Conservation (phyloP, 2,888 invertebrate species). For the Drosophila austrosaltans region DNA sequence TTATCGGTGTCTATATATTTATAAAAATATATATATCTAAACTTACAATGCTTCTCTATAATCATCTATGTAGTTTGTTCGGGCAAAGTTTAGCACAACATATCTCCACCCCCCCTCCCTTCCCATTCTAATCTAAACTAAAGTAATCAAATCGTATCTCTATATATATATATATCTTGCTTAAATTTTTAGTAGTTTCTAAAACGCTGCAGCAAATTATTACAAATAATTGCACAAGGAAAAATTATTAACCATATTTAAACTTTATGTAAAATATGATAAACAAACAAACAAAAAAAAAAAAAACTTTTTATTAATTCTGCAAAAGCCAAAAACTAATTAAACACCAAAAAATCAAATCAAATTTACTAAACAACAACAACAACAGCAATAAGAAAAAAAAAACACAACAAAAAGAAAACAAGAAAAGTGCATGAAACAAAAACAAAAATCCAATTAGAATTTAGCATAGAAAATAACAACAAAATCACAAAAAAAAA, state of each 20-base stretch:
- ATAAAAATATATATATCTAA: constrained; percentile 29
- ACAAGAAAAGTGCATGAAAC: constrained; percentile 21
- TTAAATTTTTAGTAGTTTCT: constrained; percentile 55
- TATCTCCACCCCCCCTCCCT: constrained; percentile 47
- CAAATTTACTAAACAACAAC: constrained; percentile 32
- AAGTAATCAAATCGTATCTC: constrained; percentile 38
- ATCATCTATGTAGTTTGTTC: constrained; percentile 52
- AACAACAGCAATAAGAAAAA: not conserved
- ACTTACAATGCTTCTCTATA: constrained; percentile 38
- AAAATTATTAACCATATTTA: constrained; percentile 27
- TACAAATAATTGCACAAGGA: constrained; percentile 71
- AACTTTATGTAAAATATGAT: constrained; percentile 66
- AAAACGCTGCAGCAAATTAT: constrained; percentile 71
- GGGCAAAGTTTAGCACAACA: constrained; percentile 67
- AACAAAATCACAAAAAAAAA: constrained; percentile 22
- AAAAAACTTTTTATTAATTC: constrained; percentile 19
- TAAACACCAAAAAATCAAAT: constrained; percentile 40
- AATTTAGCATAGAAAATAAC: constrained; percentile 54
- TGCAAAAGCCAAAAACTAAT: constrained; percentile 12
- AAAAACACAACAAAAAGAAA: constrained; percentile 32
- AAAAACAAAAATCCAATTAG: constrained; percentile 45
- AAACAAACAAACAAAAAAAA: constrained; percentile 34
- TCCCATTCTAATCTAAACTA: constrained; percentile 32
- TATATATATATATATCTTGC: constrained; percentile 33
- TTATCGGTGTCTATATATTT: constrained; percentile 74